Evolutionary conservation across 2,888 invertebrate genomes (phyloP).

Genomic region (Platerodrilus igneus): DNA sequence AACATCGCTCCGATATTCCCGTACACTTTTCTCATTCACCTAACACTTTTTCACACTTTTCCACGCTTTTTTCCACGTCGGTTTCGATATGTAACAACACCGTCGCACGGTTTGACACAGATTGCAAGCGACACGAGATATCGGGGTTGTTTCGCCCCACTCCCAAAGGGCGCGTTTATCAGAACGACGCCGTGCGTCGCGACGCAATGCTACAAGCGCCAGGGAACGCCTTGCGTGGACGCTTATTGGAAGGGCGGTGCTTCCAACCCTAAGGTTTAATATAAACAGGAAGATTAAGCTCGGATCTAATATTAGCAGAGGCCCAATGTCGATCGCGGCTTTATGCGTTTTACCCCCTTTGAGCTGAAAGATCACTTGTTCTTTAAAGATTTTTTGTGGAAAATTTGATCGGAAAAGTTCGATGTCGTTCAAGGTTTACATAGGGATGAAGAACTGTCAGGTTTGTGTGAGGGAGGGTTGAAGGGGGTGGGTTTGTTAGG

Average conservation of each 20-base stretch:
- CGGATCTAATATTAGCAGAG: constrained; percentile 19
- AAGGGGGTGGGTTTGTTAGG: too few species aligned
- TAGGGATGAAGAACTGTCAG: too few species aligned
- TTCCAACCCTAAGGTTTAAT: constrained; percentile 13
- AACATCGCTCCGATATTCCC: constrained; percentile 51
- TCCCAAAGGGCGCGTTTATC: constrained; percentile 32
- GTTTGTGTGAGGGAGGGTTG: too few species aligned
- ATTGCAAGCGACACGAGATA: constrained; percentile 40
- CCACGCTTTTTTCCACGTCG: too few species aligned
- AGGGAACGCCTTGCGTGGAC: constrained; percentile 20
- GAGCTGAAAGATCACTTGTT: too few species aligned
- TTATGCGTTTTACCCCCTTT: too few species aligned
- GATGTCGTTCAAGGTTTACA: too few species aligned
- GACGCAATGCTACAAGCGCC: constrained; percentile 26
- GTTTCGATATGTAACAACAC: too few species aligned
- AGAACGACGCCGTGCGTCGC: constrained; percentile 17
- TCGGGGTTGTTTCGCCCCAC: constrained; percentile 37
- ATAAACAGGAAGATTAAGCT: constrained; percentile 19
- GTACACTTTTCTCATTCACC: constrained; percentile 2
- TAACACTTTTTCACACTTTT: too few species aligned
- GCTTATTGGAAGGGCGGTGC: constrained; percentile 23
- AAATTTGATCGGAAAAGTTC: too few species aligned
- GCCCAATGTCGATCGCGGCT: too few species aligned
- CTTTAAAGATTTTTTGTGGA: too few species aligned
- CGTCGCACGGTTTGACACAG: constrained; percentile 40